Percentiles rank a stretch among this genome's conserved stretches.
These are phyloP conservation scores for Acomys russatus DNA, from an alignment of 2,797 vertebrate genomes.

Conservation along the genomic window DNA sequence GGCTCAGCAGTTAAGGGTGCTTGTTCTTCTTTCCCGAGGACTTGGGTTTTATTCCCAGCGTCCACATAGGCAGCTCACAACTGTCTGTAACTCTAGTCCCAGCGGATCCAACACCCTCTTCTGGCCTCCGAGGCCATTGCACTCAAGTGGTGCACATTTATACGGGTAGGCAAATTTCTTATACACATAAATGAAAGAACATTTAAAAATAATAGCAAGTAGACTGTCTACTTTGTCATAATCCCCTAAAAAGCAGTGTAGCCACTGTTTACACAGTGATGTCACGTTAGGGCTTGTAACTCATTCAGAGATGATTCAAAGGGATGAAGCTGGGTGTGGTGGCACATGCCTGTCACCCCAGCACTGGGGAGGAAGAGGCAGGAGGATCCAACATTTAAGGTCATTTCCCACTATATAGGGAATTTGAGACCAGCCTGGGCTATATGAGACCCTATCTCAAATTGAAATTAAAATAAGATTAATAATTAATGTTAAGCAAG, in stretches of 20 bases:
- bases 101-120: background rate
- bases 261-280: background rate
- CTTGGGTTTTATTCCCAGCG: background rate
- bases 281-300: background rate
- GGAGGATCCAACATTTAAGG: background rate
- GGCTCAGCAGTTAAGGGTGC: background rate
- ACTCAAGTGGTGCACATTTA: background rate
- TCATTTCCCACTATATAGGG: background rate
- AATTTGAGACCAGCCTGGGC: background rate
- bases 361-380: background rate
- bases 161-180: background rate
- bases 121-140: background rate
- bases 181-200: background rate
- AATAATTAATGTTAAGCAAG: background rate
- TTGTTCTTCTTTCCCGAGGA: background rate
- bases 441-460: background rate
- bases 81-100: background rate
- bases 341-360: background rate
- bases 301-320: background rate
- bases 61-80: background rate
- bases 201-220: background rate
- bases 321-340: background rate
- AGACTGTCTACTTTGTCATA: background rate
- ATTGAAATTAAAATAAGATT: slow-evolving; percentile 15
- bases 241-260: background rate